phyloP scores from a whole-genome alignment of 1,140 invertebrate species.

The Drosophila tsacasi region DNA sequence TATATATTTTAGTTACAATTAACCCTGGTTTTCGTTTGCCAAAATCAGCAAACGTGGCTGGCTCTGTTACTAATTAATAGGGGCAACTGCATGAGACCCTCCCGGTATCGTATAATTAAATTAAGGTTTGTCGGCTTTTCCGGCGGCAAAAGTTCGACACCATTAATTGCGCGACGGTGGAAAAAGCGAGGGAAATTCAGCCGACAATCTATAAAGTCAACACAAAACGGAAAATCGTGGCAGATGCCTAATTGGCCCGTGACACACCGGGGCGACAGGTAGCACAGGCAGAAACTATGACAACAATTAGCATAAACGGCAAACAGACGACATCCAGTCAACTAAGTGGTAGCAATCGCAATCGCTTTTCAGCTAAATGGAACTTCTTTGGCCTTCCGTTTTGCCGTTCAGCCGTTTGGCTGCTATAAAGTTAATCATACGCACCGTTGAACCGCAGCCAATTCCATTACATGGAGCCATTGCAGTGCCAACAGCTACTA shows the following conservation, averaged over 20 bases:
- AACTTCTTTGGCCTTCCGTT: conserved; percentile 21
- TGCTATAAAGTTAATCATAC: conserved; percentile 56
- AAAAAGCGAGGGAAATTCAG: conserved; percentile 15
- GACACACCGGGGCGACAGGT: conserved; percentile 3
- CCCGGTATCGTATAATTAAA: conserved; percentile 29
- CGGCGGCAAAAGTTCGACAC: conserved; percentile 6
- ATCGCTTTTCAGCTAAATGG: conserved; percentile 20
- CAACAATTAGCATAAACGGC: conserved; percentile 46
- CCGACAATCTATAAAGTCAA: conserved; percentile 46
- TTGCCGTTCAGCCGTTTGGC: conserved; percentile 13
- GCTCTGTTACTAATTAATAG: conserved; percentile 9
- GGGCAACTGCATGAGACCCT: conserved; percentile 4
- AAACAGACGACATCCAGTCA: conserved; percentile 8
- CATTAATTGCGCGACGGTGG: conserved; percentile 28
- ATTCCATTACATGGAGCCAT: conserved; percentile 45
- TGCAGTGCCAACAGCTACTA: conserved; percentile 42
- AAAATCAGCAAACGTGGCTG: background rate
- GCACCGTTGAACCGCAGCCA: conserved; percentile 58
- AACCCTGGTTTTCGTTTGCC: background rate
- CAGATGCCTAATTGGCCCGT: conserved; percentile 38
- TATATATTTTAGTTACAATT: too few relatives aligned
- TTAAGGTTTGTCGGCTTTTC: conserved; percentile 23
- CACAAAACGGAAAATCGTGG: conserved; percentile 18
- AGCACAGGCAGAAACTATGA: conserved; percentile 27
- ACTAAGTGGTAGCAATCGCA: conserved; percentile 16